Base-by-base conservation (phyloP, 2,888 invertebrate genomes). In the Amphimallon solstitiale region DNA sequence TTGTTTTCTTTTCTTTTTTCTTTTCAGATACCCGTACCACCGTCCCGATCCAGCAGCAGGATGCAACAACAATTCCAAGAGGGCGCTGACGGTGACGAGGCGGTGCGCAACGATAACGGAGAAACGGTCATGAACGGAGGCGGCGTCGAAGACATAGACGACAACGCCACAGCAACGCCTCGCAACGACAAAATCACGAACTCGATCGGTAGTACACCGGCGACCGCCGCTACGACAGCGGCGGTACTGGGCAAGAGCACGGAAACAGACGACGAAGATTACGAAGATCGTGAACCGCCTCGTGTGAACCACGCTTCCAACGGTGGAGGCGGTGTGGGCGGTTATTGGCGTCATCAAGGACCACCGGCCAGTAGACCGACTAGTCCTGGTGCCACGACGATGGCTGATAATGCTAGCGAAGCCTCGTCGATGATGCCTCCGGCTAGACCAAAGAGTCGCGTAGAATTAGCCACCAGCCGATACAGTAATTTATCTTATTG, bases 401-500 rank as follows among this genome's bases (percentile, higher is more conserved):
- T 84, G 81, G 83, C 83, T 71, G 88, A 89, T 83, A 85, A 86
- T 82, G 82, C 87, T 86, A 84, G 89, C 85, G 81, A 86, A 74
- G 83, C 84, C 80, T 86, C 87, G 21, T 86, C 87, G 62, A 81
- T 84, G 81, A 81, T 86, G 83, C 87, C 87, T 73, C 84, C 85
- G 83, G 78, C 82, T 74, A 81, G 81, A 79, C 84, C 84, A 72
- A 85, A 86, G 78, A 85, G 81, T 68, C 79, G 82, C 79, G 79
- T 84, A 79, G 84, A 86, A 81, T 86, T 88, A 79, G 84, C 89
- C 75, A 79, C 82, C 70, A 79, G 78, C 75, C 81, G 89, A 74
- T 93, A 92, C 82, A 90, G 89, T 71, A 92, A 93, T 80, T 86
- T 93, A 59, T 93, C 93, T 71, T 94, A 92, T 79, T 95, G 94